Evolutionary conservation across 1,140 invertebrate species (phyloP).

Genomic region (Heliothis virescens): DNA sequence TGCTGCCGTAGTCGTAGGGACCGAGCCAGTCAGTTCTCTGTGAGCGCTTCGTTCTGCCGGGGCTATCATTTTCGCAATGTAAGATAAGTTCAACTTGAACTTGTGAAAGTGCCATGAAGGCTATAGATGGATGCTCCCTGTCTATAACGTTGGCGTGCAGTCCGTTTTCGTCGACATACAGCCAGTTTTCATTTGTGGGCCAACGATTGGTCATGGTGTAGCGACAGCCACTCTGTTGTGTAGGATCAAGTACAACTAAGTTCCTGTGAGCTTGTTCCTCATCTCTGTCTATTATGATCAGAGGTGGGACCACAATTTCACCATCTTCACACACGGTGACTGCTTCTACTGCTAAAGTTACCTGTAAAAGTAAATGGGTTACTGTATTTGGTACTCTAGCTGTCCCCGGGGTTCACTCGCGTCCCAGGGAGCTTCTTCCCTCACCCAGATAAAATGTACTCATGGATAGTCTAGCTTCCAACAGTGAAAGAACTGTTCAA

Average conservation of each 20-base stretch:
- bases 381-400: no score
- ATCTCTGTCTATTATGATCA: conserved; percentile 74
- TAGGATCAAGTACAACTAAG: conserved; percentile 68
- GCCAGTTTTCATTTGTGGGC: conserved; percentile 74
- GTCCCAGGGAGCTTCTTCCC: no score
- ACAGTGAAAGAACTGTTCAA: no score
- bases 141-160: conserved; percentile 78
- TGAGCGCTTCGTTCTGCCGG: conserved; percentile 64
- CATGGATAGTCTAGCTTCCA: no score
- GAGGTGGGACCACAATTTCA: conserved; percentile 66
- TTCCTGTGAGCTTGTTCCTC: conserved; percentile 76
- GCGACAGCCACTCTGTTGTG: conserved; percentile 60
- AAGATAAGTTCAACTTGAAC: conserved; percentile 79
- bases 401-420: no score
- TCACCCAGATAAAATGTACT: no score
- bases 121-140: conserved; percentile 82
- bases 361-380: conserved; percentile 60
- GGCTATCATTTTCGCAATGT: conserved; percentile 64
- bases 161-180: conserved; percentile 73
- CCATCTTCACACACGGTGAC: conserved; percentile 61
- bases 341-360: conserved; percentile 68
- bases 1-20: conserved; percentile 73
- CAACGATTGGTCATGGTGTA: conserved; percentile 71
- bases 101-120: conserved; percentile 82
- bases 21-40: conserved; percentile 54